Base-by-base conservation (phyloP, 2,888 invertebrate species). In the Clusia tigrina region DNA sequence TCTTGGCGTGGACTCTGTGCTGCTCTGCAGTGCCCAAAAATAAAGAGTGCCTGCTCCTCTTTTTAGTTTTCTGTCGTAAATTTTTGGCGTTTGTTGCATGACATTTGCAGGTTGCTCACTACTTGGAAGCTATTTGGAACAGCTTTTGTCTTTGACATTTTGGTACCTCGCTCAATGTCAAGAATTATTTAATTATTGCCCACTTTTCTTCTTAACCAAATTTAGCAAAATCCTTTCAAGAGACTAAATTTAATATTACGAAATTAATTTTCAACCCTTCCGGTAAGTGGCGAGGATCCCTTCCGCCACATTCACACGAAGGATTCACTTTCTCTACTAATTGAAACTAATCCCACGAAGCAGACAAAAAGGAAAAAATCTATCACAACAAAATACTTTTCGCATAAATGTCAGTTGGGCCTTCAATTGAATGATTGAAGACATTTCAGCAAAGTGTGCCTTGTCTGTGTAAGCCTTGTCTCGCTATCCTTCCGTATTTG, bases 351-450 rank as follows among this genome's bases (percentile, higher is more conserved):
- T 73, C 69, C 74, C 57, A 18, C 24, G n/a, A n/a, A n/a, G n/a
- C n/a, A n/a, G n/a, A n/a, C n/a, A n/a, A n/a, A n/a, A 57, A 17
- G 62, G 56, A 68, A 70, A 64, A 63, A 64, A 66, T 66, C 32
- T 53, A 54, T 60, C 60, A 63, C 53, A 54, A 55, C 56, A 66
- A 67, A 68, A 66, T 64, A 71, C 74, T 69, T 73, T 74, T 72
- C 72, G 63, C 67, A 76, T 76, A 68, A 71, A 68, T 77, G 71
- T 76, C 74, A 72, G 69, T 69, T 74, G 68, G 67, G 63, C 64
- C 51, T 62, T 62, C 70, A 72, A 74, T 78, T 72, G 71, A 74
- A 74, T 75, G 76, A 75, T 75, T 76, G 75, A 75, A 74, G 74
- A 76, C 74, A 68, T 67, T 25, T 54, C 22, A 20, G 48, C 48